Base-by-base conservation (phyloP, 2,888 invertebrate genomes). In the Cheilosia pagana region DNA sequence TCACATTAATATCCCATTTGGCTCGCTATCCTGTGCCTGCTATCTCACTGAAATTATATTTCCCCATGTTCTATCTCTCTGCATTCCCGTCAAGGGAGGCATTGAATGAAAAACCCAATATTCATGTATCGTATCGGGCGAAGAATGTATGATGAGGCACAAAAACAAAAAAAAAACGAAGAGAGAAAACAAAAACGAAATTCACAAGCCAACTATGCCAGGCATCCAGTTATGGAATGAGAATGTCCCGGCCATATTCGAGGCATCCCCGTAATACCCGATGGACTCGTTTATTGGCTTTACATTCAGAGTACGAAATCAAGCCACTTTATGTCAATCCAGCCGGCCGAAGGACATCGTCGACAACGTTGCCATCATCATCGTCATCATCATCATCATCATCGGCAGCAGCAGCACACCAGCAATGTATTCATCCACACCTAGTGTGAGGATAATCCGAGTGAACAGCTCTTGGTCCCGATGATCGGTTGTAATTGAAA, bases 271-370 rank as follows among this genome's bases (percentile, higher is more conserved):
- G 41, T 68, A 60, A 68, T 43, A 55, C 62, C 72, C 77, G 48
- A 79, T 63, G 74, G 72, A 67, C 21, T 28, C 50, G 65, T 62
- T 72, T 60, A 77, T 72, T 77, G 77, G 67, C 72, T 63, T 62
- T 52, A 41, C 62, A 59, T 45, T 68, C 74, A 25, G 35, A 25
- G 62, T 43, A 62, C 48, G 52, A 59, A 70, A 78, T 75, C 28
- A 52, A 70, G 65, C 59, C 78, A 83, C 83, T 83, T 75, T 78
- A 70, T 65, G 83, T 75, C 83, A 83, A 78, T 74, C 45, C 57
- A 75, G 48, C 16, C 62, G 39, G 57, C 28, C 53, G 65, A 65
- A 74, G 83, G 78, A 70, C 78, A 78, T 60, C 67, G 55, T 25
- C 14, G 55, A 45, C 59, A 60, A 60, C 62, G 55, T 41, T 68